These are phyloP conservation scores for Trisateles emortualis DNA, from an alignment of 2,888 invertebrate genomes.

Conservation along the genomic window DNA sequence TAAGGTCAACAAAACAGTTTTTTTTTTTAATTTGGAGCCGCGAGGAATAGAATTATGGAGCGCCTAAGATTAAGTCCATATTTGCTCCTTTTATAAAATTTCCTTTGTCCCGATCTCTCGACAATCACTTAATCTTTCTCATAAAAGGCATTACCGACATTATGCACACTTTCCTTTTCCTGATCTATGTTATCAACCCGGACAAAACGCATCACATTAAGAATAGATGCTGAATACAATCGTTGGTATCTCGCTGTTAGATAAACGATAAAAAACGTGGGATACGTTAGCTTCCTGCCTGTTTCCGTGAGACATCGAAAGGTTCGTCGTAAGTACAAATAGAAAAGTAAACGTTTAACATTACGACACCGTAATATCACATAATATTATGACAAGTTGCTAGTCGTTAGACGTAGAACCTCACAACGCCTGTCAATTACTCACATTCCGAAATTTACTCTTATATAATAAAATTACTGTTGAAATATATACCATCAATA, in stretches of 20 bases:
- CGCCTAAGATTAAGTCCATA: too few relatives aligned
- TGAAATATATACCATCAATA: too few relatives aligned
- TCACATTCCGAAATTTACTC: slow-evolving; percentile 6
- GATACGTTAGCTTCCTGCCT: slow-evolving; percentile 43
- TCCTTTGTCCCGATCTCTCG: too few relatives aligned
- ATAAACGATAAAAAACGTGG: slow-evolving; percentile 51
- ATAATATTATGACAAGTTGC: slow-evolving; percentile 25
- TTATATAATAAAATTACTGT: slow-evolving; percentile 6
- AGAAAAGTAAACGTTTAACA: slow-evolving; percentile 19
- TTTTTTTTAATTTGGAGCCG: too few relatives aligned
- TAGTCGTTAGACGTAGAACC: neutral
- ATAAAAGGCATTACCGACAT: neutral
- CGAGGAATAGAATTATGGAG: too few relatives aligned
- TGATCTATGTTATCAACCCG: neutral
- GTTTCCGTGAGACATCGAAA: slow-evolving; percentile 51
- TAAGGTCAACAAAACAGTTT: too few relatives aligned
- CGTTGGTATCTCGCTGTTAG: slow-evolving; percentile 19
- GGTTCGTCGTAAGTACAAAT: slow-evolving; percentile 14
- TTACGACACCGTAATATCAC: slow-evolving; percentile 27
- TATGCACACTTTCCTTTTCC: slow-evolving; percentile 2
- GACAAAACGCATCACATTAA: slow-evolving; percentile 1
- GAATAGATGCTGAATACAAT: slow-evolving; percentile 23
- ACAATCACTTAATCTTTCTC: neutral
- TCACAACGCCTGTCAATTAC: slow-evolving; percentile 14
- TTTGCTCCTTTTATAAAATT: too few relatives aligned